These are phyloP conservation scores for Dendronephthya gigantea DNA, from an alignment of 64 coral and sea anemone genomes.

Conservation along the genomic window DNA sequence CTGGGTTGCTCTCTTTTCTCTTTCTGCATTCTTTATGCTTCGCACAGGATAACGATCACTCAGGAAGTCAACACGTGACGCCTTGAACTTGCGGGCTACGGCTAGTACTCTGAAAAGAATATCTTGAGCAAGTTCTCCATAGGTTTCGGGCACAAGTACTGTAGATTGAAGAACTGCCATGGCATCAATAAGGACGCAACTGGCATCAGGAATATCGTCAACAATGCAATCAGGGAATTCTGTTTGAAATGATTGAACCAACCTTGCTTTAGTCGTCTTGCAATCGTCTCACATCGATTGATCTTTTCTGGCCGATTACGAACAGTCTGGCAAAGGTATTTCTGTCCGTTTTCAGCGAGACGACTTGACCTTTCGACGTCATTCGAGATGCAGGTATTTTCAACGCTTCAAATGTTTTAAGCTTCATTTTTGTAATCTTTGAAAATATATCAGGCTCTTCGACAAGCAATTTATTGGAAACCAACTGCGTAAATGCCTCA, in stretches of 20 bases:
- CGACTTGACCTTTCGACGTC: not conserved
- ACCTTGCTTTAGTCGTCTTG: not conserved
- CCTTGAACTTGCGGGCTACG: constrained; percentile 8
- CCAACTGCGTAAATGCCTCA: constrained; percentile 7
- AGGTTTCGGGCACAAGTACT: not conserved
- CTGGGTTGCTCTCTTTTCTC: not conserved
- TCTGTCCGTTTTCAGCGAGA: constrained; percentile 1
- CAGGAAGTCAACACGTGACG: not conserved
- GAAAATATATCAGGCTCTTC: constrained; percentile 13
- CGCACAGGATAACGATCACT: not conserved
- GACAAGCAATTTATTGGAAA: not conserved
- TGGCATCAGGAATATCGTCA: constrained; percentile 1
- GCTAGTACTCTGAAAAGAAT: not conserved
- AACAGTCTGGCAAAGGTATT: constrained; percentile 11
- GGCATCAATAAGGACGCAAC: not conserved
- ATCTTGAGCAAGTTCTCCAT: constrained; percentile 9
- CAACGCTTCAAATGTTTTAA: constrained; percentile 12
- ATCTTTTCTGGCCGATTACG: constrained; percentile 9
- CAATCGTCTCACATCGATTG: constrained; percentile 10
- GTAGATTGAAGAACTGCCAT: constrained; percentile 13
- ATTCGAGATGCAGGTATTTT: not conserved
- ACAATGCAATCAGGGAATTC: constrained; percentile 17
- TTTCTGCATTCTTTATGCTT: constrained; percentile 15
- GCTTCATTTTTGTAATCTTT: constrained; percentile 13
- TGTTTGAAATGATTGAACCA: not conserved